A percentile compares a stretch with the other conserved stretches of the same genome.
Evolutionary conservation across 2,888 invertebrate species (phyloP).

Genomic region (Dasysyrphus tricinctus): DNA sequence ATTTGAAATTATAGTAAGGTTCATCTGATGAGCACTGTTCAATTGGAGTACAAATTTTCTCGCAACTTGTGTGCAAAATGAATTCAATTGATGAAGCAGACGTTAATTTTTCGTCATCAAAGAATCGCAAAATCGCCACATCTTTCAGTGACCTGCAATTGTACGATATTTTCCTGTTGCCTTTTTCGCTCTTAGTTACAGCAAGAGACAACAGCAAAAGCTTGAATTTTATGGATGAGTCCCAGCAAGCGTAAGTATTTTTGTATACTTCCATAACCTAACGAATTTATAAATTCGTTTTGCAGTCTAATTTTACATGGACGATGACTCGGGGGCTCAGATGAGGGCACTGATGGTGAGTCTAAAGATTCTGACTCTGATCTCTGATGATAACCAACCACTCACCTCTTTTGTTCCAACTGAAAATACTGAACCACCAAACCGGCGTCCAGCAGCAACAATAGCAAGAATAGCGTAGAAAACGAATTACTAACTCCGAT

Average conservation of each 20-base stretch:
- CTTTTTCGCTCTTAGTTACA: constrained; percentile 94
- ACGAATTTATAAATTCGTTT: not conserved
- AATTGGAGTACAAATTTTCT: constrained; percentile 97
- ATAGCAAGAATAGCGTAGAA: too few species aligned
- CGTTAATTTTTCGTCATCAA: constrained; percentile 95
- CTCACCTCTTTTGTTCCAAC: too few species aligned
- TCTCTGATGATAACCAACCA: too few species aligned
- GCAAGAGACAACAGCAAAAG: constrained; percentile 94
- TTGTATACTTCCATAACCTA: not conserved
- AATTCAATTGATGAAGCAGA: constrained; percentile 97
- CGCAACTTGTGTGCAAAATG: constrained; percentile 97
- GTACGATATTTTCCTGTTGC: constrained; percentile 97
- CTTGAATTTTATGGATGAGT: constrained; percentile 92
- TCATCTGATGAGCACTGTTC: constrained; percentile 96
- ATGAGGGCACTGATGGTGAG: too few species aligned
- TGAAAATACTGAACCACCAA: too few species aligned
- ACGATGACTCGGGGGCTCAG: too few species aligned
- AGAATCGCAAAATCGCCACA: constrained; percentile 97
- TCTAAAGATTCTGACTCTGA: too few species aligned
- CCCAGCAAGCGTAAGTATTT: constrained; percentile 87
- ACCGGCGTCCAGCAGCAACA: too few species aligned
- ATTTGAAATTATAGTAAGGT: constrained; percentile 85
- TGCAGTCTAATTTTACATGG: constrained; percentile 90
- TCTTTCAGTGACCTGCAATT: constrained; percentile 97
- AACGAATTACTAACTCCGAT: too few species aligned